These are phyloP conservation scores for Pseudolaguvia tuberculata DNA, from an alignment of 2,113 vertebrate genomes.

Conservation along the genomic window DNA sequence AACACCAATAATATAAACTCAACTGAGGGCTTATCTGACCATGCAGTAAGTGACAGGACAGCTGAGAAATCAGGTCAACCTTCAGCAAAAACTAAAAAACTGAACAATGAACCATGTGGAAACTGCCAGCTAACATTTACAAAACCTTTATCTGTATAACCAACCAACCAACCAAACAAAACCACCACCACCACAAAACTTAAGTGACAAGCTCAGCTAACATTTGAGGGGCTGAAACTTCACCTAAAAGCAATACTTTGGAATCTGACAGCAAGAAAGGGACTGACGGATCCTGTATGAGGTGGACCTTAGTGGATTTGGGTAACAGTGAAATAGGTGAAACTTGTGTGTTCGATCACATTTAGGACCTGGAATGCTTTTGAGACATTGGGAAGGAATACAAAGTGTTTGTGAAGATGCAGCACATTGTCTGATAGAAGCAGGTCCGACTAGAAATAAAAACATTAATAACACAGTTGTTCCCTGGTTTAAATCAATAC, in stretches of 20 bases:
- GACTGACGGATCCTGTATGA: conserved; percentile 30
- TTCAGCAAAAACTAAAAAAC: conserved; percentile 12
- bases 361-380: conserved; percentile 70
- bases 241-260: conserved; percentile 59
- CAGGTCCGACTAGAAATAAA: neutral
- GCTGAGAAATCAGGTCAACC: conserved; percentile 26
- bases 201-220: no score
- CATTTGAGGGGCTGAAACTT: conserved; percentile 52
- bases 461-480: neutral
- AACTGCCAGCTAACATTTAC: neutral
- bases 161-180: neutral
- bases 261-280: conserved; percentile 40
- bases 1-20: neutral
- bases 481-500: no score
- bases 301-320: conserved; percentile 37
- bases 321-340: conserved; percentile 55
- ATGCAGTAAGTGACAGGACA: conserved; percentile 29
- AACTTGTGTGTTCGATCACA: conserved; percentile 63
- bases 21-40: neutral
- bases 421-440: neutral
- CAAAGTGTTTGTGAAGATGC: conserved; percentile 49
- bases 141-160: neutral
- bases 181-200: neutral
- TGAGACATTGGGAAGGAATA: conserved; percentile 66
- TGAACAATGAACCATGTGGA: neutral